Base-by-base conservation (phyloP, 2,113 vertebrate genomes). In the Paedocypris sp. region DNA sequence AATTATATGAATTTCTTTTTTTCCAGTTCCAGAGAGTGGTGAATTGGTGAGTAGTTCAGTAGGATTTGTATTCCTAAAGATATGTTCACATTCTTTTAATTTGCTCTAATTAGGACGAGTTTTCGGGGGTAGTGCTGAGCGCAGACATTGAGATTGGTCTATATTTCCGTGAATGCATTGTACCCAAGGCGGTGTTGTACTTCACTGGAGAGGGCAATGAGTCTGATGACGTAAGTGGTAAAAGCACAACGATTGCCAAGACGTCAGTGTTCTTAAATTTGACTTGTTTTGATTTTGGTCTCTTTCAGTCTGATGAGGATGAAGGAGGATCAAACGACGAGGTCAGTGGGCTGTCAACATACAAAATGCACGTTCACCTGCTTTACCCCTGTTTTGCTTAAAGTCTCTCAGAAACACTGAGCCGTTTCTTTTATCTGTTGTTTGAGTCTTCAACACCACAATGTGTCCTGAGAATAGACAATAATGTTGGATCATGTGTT, bases 321-420 rank as follows among this genome's bases (percentile, higher is more conserved):
- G 95, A 91, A 45, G 95, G 98, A 82, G 95, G 98, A 77, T 94
- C 91, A 2, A 94, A 99, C 65, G 92, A 97, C 78, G 95, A 99
- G 91, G 94, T 97, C 8, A 0, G 5, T 50, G 1, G 28, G 3
- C 1, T 64, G 67, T 82, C 74, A 82, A 77, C 75, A 74, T 80
- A 73, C 73, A 80, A 76, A 80, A 72, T 69, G 66, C 57, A 64
- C 74, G 47, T 67, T 62, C 61, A 62, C 70, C n/a, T n/a, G n/a
- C n/a, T n/a, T n/a, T n/a, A n/a, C n/a, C n/a, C n/a, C n/a, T n/a
- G n/a, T n/a, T n/a, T n/a, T n/a, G n/a, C n/a, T n/a, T n/a, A n/a
- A n/a, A n/a, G n/a, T n/a, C n/a, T n/a, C n/a, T n/a, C n/a, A n/a
- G n/a, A n/a, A n/a, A n/a, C n/a, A n/a, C n/a, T n/a, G n/a, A n/a